These are phyloP conservation scores for Marasmarcha lunaedactyla DNA, from an alignment of 2,888 invertebrate genomes.

Conservation along the genomic window DNA sequence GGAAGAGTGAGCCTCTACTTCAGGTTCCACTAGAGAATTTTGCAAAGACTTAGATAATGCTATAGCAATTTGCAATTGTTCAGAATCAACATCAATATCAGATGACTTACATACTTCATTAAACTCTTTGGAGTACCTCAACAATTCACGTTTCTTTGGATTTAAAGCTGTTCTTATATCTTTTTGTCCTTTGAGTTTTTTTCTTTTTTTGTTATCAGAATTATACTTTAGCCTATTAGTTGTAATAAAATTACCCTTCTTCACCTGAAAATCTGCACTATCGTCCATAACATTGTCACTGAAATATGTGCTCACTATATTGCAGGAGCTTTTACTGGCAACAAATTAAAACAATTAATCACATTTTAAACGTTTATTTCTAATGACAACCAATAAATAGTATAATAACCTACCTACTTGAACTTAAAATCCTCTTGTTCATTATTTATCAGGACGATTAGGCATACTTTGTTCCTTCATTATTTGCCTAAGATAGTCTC, in stretches of 20 bases:
- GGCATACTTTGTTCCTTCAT: conserved; percentile 30
- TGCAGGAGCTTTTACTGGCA: conserved; percentile 22
- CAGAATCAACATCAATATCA: conserved; percentile 70
- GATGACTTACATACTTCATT: conserved; percentile 47
- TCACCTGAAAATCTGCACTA: conserved; percentile 48
- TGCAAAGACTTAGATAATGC: conserved; percentile 73
- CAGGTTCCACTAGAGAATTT: conserved; percentile 4
- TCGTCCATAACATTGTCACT: conserved; percentile 43
- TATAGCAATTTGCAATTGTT: conserved; percentile 76
- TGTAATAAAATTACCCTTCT: conserved; percentile 31
- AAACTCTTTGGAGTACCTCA: conserved; percentile 48
- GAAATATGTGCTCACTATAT: conserved; percentile 50
- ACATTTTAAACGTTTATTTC: conserved; percentile 9
- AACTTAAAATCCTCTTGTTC: neutral
- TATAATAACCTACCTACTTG: neutral
- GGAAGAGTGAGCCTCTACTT: conserved; percentile 17
- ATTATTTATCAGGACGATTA: conserved; percentile 38
- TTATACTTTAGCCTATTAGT: conserved; percentile 17
- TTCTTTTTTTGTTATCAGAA: conserved; percentile 25
- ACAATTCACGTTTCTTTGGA: conserved; percentile 39
- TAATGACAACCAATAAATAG: neutral
- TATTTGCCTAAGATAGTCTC: conserved; percentile 27
- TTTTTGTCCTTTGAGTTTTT: conserved; percentile 39
- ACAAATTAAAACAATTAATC: conserved; percentile 37
- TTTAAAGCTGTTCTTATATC: conserved; percentile 48